Base-by-base conservation (phyloP, 1,140 invertebrate genomes). In the Coptotermes formosanus region DNA sequence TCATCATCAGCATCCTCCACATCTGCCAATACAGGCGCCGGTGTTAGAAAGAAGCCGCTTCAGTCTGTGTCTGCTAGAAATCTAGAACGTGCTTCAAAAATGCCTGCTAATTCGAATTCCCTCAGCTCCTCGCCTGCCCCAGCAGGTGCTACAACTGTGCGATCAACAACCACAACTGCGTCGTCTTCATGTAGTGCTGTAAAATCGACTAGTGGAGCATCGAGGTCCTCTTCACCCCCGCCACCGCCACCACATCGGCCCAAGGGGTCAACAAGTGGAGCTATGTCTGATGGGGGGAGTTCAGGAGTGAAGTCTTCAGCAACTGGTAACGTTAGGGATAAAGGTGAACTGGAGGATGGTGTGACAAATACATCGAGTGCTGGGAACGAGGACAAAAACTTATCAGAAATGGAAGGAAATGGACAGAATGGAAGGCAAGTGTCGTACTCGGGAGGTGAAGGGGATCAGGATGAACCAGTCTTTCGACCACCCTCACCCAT, bases 1-100 rank as follows among this genome's bases (percentile, higher is more conserved):
- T 82, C 84, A 82, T 52, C 83, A 82, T 84, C 85, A 82, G 64
- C 64, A n/a, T 75, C 64, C 9, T 75, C 64, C 64, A 75, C 64
- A 30, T 75, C 64, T n/a, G 64, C 64, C 25, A 75, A 9, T 12
- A 25, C 64, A 30, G n/a, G 25, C 16, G 64, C 25, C 64, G 64
- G 64, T 14, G 64, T 75, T 25, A 25, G 64, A 9, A 75, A 75
- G 64, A 75, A 75, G n/a, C 64, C 30, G 64, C 64, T 75, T 9
- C 64, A 75, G 25, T 75, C 64, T 14, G 64, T 75, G n/a, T 75
- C 64, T 30, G 64, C 64, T 75, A 25, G 64, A 25, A 75, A 75
- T 30, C 25, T 75, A 75, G 64, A 75, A 25, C 64, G 64, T 30
- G 64, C 64, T 30, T 75, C 64, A 25, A 75, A 75, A 30, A 75